Conservation (phyloP, 2,888 invertebrate genomes). For the Ophion costatus region DNA sequence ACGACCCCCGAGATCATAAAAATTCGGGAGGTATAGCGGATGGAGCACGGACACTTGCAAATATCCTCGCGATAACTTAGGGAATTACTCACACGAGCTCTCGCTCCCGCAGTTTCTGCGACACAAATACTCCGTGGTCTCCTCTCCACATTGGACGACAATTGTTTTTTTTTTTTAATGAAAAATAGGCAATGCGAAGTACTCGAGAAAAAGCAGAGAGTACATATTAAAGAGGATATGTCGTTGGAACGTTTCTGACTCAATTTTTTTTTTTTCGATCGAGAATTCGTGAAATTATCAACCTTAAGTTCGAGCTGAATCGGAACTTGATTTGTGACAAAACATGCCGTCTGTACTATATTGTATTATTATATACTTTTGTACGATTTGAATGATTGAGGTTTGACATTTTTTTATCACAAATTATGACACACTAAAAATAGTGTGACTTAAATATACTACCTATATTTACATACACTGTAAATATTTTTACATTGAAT, state of each 20-base stretch:
- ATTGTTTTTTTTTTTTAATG: not conserved
- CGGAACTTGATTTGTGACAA: too few relatives aligned
- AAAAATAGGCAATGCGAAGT: not conserved
- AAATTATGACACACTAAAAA: too few relatives aligned
- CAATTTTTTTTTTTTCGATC: not conserved
- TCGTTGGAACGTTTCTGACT: not conserved
- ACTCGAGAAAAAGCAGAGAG: not conserved
- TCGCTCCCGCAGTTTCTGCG: not conserved
- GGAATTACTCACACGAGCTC: not conserved
- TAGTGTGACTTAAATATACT: too few relatives aligned
- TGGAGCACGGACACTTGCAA: not conserved
- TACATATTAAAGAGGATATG: slow-evolving; percentile 7
- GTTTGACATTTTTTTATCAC: too few relatives aligned
- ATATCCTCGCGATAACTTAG: not conserved
- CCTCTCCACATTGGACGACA: too few relatives aligned
- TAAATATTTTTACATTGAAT: too few relatives aligned
- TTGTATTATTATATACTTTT: too few relatives aligned
- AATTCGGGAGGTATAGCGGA: not conserved
- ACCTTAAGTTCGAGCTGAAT: not conserved
- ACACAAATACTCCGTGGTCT: too few relatives aligned
- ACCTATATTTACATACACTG: too few relatives aligned
- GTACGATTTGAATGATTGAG: too few relatives aligned
- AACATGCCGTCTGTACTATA: too few relatives aligned
- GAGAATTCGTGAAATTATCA: not conserved
- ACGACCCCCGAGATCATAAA: slow-evolving; percentile 10